These are phyloP conservation scores for Tachyglossus aculeatus DNA, from an alignment of 2,797 vertebrate species.

Conservation along the genomic window DNA sequence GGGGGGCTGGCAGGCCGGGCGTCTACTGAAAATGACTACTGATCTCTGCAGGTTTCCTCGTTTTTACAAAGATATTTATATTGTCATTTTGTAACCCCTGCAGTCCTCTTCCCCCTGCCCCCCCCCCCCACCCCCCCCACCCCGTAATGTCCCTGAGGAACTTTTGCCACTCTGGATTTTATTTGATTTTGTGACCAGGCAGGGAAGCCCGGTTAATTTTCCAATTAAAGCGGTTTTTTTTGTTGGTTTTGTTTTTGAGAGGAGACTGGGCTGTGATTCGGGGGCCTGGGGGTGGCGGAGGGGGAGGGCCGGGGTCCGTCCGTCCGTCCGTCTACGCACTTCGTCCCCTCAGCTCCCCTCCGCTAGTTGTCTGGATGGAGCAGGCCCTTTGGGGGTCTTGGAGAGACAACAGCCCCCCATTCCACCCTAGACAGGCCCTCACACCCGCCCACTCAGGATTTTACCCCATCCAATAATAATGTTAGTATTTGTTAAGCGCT, in stretches of 20 bases:
- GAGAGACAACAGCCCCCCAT: neutral
- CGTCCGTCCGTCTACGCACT: neutral
- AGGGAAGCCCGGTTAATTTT: constrained; percentile 36
- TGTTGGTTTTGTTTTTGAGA: no score
- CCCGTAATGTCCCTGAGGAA: no score
- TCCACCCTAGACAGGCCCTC: neutral
- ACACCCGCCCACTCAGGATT: neutral
- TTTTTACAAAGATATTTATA: constrained; percentile 73
- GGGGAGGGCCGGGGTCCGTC: neutral
- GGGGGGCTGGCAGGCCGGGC: neutral
- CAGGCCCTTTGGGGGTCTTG: neutral
- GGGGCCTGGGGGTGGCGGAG: neutral
- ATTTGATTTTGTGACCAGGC: constrained; percentile 18
- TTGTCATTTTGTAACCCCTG: constrained; percentile 65
- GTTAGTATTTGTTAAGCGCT: no score
- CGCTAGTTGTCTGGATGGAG: neutral
- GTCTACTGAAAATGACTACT: constrained; percentile 55
- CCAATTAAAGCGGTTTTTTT: constrained; percentile 61
- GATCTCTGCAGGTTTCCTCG: constrained; percentile 38
- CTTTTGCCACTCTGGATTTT: constrained; percentile 17
- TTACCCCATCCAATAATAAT: no score
- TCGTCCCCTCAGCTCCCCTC: neutral
- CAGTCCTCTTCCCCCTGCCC: neutral
- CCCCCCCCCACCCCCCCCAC: neutral
- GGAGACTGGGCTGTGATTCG: neutral